A percentile compares a stretch with the other conserved stretches of the same genome.
Conservation (phyloP, 2,888 invertebrate genomes). For the Chaetoderma sp. region DNA sequence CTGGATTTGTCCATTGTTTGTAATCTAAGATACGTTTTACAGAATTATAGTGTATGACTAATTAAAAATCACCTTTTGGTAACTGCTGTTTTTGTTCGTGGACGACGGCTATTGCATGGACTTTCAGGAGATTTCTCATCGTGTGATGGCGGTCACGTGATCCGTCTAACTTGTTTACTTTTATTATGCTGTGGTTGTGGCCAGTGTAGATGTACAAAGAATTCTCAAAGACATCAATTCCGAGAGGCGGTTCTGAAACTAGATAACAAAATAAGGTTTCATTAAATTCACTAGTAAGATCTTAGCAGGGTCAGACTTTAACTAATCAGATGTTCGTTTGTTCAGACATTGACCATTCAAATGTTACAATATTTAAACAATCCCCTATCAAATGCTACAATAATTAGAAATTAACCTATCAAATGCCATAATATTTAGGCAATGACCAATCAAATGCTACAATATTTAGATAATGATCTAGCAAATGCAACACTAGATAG, state of each 20-base stretch:
- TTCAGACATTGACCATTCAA: not conserved
- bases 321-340: not conserved
- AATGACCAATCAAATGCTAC: not conserved
- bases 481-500: too few relatives aligned
- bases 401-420: not conserved
- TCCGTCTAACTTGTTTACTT: conserved; percentile 77
- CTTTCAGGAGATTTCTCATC: too few relatives aligned
- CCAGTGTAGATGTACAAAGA: conserved; percentile 78
- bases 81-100: conserved; percentile 79
- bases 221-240: conserved; percentile 82
- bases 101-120: conserved; percentile 76
- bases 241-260: conserved; percentile 77
- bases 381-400: not conserved
- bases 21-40: too few relatives aligned
- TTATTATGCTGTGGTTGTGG: conserved; percentile 75
- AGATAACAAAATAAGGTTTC: conserved; percentile 24
- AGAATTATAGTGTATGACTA: not conserved
- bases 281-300: too few relatives aligned
- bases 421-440: not conserved
- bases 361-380: not conserved
- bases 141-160: too few relatives aligned
- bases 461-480: too few relatives aligned
- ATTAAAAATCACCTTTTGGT: conserved; percentile 52
- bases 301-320: too few relatives aligned
- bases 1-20: too few relatives aligned